Evolutionary conservation across 2,797 vertebrate genomes (phyloP), one percentile per base, ranked within the genome.

Genomic region (Staurois parvus): DNA sequence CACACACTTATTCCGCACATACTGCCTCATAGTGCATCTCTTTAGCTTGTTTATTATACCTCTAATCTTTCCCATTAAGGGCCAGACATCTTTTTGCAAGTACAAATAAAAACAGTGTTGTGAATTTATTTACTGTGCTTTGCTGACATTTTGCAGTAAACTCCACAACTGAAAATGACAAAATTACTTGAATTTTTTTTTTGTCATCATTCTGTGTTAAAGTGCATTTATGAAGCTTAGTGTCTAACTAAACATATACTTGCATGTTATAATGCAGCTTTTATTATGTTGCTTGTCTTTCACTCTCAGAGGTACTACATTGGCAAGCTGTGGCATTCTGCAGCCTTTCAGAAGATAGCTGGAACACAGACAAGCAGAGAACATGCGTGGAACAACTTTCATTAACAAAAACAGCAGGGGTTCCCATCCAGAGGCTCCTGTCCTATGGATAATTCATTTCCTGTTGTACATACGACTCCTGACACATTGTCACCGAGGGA

Each of bases 371-470:
- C 52, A 30, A 32, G 37, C 56, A 79, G 7, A 72, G 30, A 83
- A 86, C 85, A 78, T 77, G 67, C 8, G 40, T 45, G 28, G 64
- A 52, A 73, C 37, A 77, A 78, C 74, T 78, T 84, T 74, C 85
- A 87, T 87, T 87, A 87, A 83, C 85, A 84, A 26, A 17, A 69
- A 32, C 69, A 21, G 85, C 85, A 79, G 85, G 85, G 74, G 59
- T 68, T 76, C 59, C 76, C 62, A 30, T 66, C 45, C 73, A 78
- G 67, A 62, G 30, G n/a, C 68, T 79, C 64, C 52, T 48, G 68
- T 83, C 70, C 75, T 72, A 84, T 87, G 85, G 85, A 79, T 79
- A 87, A 87, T 84, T 87, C 76, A 83, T 87, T 84, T 83, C 75
- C 85, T 87, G 80, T 83, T 79, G 79, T 81, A 76, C 79, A 81